Percentiles rank a stretch among this genome's conserved stretches.
Evolutionary conservation across 2,113 vertebrate species (phyloP).

Genomic region (Macquaria australasica): DNA sequence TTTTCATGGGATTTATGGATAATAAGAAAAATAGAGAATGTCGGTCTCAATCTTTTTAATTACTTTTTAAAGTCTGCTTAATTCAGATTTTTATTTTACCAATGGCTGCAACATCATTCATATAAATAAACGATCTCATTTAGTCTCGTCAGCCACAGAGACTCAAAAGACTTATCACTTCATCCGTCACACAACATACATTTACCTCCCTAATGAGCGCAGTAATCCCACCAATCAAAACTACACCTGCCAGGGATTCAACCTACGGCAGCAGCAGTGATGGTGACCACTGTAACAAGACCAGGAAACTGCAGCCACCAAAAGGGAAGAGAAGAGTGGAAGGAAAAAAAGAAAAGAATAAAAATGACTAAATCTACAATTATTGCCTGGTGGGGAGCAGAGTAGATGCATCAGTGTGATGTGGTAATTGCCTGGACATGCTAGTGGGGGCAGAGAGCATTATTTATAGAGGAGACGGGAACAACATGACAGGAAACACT

Average conservation of each 20-base stretch:
- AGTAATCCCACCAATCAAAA: conserved; percentile 64
- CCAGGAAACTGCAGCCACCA: conserved; percentile 44
- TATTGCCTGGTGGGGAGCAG: conserved; percentile 71
- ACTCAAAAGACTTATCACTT: conserved; percentile 22
- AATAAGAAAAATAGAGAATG: background rate
- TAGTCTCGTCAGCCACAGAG: conserved; percentile 10
- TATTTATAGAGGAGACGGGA: conserved; percentile 77
- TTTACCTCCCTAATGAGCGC: conserved; percentile 64
- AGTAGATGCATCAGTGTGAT: conserved; percentile 74
- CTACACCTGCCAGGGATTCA: conserved; percentile 35
- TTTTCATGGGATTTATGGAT: background rate
- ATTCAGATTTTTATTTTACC: conserved; percentile 3
- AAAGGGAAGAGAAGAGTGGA: conserved; percentile 32
- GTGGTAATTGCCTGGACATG: conserved; percentile 81
- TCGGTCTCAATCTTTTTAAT: background rate
- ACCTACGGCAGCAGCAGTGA: conserved; percentile 66
- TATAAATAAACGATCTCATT: conserved; percentile 36
- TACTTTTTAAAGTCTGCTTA: background rate
- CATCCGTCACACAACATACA: conserved; percentile 35
- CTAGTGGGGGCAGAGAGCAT: conserved; percentile 67
- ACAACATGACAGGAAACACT: conserved; percentile 70
- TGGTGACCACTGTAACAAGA: conserved; percentile 74
- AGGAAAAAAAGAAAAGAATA: conserved; percentile 1
- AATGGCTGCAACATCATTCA: conserved; percentile 1
- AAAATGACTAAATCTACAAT: conserved; percentile 78